Evolutionary conservation across 2,113 vertebrate species (phyloP).

Genomic region (Argyrosomus japonicus): DNA sequence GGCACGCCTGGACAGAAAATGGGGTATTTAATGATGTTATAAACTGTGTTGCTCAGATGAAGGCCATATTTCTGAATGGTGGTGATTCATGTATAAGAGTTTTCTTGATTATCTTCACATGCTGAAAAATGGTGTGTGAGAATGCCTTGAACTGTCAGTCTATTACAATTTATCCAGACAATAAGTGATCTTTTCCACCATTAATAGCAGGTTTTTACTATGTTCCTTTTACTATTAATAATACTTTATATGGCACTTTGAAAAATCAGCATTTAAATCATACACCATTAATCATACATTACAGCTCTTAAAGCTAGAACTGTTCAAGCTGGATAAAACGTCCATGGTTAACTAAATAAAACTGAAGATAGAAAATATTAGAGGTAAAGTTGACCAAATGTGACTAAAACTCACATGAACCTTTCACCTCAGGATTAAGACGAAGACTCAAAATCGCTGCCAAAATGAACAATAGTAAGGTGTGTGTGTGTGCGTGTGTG

Average conservation of each 20-base stretch:
- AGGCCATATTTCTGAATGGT: background rate
- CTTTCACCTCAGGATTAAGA: background rate
- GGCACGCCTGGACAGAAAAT: background rate
- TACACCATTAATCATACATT: background rate
- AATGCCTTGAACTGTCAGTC: background rate
- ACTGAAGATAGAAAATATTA: background rate
- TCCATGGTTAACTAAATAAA: background rate
- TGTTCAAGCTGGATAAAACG: background rate
- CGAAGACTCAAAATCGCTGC: background rate
- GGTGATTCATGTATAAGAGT: background rate
- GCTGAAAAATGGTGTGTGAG: background rate
- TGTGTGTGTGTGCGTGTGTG: slow-evolving; percentile 16
- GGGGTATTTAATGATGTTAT: background rate
- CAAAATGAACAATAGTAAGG: background rate
- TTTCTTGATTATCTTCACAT: slow-evolving; percentile 3
- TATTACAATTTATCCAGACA: background rate
- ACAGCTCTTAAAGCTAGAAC: background rate
- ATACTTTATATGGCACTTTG: too few species aligned
- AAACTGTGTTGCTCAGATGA: background rate
- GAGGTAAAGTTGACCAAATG: background rate
- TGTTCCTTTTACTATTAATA: background rate
- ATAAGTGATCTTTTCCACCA: background rate
- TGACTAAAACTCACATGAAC: background rate
- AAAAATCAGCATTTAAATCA: background rate
- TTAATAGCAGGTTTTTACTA: background rate